Percentiles rank a stretch among this genome's conserved stretches.
phyloP scores from a whole-genome alignment of 2,797 vertebrate species.

The Hemitrygon akajei region DNA sequence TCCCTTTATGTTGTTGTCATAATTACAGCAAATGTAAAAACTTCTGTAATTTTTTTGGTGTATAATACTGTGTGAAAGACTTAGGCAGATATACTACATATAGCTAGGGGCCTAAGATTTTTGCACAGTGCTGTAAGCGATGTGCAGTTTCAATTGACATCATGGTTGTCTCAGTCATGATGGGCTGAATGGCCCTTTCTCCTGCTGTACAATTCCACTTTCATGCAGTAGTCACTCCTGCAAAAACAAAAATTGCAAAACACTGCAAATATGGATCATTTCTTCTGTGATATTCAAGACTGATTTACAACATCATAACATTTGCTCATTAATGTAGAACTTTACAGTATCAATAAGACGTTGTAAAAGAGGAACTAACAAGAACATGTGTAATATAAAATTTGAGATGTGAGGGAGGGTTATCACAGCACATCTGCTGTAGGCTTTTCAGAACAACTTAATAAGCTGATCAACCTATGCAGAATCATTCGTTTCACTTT shows the following conservation, averaged over 20 bases:
- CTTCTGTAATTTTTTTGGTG: too few relatives aligned
- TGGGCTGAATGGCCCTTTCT: too few relatives aligned
- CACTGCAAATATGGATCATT: too few relatives aligned
- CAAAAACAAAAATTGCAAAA: not conserved
- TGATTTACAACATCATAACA: not conserved
- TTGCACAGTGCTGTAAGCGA: too few relatives aligned
- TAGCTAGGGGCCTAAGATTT: too few relatives aligned
- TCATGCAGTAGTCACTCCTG: not conserved
- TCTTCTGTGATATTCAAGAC: not conserved
- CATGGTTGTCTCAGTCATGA: too few relatives aligned
- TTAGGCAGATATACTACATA: too few relatives aligned
- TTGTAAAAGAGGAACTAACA: not conserved
- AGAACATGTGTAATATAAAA: not conserved
- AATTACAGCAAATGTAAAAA: too few relatives aligned
- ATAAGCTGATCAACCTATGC: not conserved
- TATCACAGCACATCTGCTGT: not conserved
- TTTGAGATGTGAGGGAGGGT: not conserved
- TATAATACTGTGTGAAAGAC: too few relatives aligned
- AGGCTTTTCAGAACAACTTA: not conserved
- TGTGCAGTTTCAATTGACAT: too few relatives aligned
- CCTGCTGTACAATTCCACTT: too few relatives aligned
- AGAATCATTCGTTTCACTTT: not conserved
- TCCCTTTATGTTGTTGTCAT: too few relatives aligned
- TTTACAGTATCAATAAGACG: not conserved
- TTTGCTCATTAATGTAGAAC: not conserved